These are phyloP conservation scores for Discoglossus pictus DNA, from an alignment of 2,797 vertebrate species.

Conservation along the genomic window DNA sequence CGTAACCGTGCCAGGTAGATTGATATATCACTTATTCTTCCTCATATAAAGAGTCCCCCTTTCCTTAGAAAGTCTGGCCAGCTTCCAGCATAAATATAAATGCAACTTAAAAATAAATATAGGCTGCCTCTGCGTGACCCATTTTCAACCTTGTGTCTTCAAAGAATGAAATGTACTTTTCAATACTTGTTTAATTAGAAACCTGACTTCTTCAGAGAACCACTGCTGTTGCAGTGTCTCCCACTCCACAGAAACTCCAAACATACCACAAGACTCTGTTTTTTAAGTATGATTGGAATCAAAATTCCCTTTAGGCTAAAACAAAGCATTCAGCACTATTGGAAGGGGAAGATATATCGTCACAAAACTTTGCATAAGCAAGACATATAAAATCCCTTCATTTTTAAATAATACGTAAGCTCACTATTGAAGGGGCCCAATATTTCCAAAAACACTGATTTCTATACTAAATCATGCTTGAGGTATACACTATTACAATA, in stretches of 20 bases:
- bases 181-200: constrained; percentile 10
- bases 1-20: constrained; percentile 10
- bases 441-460: too few relatives aligned
- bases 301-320: too few relatives aligned
- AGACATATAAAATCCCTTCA: too few relatives aligned
- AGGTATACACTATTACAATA: too few relatives aligned
- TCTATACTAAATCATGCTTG: too few relatives aligned
- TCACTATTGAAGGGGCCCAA: too few relatives aligned
- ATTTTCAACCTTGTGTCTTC: constrained; percentile 4
- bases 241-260: constrained; percentile 8
- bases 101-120: constrained; percentile 12
- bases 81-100: constrained; percentile 35
- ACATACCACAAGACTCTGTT: too few relatives aligned
- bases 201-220: not conserved
- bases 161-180: not conserved
- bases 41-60: constrained; percentile 15
- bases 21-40: constrained; percentile 15
- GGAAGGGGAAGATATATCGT: too few relatives aligned
- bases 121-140: constrained; percentile 13
- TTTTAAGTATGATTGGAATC: too few relatives aligned
- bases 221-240: not conserved
- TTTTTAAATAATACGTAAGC: too few relatives aligned
- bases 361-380: too few relatives aligned
- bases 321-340: too few relatives aligned
- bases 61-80: constrained; percentile 33